Evolutionary conservation across 2,113 vertebrate genomes (phyloP).

Genomic region (Clarias gariepinus): DNA sequence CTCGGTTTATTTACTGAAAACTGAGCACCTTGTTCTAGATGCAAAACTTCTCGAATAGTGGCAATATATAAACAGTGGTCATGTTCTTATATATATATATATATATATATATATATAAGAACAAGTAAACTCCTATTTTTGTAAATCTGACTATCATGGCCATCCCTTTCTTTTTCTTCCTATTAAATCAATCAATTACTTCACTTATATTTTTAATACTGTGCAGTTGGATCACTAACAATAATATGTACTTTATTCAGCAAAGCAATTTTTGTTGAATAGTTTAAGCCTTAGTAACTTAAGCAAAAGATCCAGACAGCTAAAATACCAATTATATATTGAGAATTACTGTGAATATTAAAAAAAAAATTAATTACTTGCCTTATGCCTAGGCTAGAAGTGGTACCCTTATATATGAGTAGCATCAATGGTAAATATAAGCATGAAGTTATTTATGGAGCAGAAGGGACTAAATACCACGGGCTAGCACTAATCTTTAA

Average conservation of each 20-base stretch:
- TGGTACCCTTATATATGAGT: conserved; percentile 40
- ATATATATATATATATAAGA: conserved; percentile 69
- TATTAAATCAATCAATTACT: not conserved
- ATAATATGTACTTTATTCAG: conserved; percentile 17
- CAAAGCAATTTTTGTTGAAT: conserved; percentile 21
- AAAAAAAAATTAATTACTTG: conserved; percentile 38
- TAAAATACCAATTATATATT: conserved; percentile 47
- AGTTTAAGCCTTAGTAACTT: conserved; percentile 35
- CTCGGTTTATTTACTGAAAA: conserved; percentile 62
- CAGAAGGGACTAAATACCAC: conserved; percentile 41
- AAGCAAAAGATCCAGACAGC: conserved; percentile 41
- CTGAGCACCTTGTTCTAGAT: conserved; percentile 80
- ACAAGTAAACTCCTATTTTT: conserved; percentile 75
- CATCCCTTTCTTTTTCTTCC: conserved; percentile 26
- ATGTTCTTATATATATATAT: conserved; percentile 73
- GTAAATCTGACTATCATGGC: conserved; percentile 55
- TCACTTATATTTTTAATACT: not conserved
- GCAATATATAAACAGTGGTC: conserved; percentile 90
- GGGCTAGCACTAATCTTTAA: conserved; percentile 40
- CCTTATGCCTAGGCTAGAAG: conserved; percentile 43
- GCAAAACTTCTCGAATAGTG: conserved; percentile 77
- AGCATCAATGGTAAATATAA: conserved; percentile 22
- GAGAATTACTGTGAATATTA: conserved; percentile 56
- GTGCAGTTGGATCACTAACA: conserved; percentile 38
- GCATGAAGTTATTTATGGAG: conserved; percentile 39